Evolutionary conservation across 2,113 vertebrate species (phyloP).

Genomic region (Rhagologus leucostigma): DNA sequence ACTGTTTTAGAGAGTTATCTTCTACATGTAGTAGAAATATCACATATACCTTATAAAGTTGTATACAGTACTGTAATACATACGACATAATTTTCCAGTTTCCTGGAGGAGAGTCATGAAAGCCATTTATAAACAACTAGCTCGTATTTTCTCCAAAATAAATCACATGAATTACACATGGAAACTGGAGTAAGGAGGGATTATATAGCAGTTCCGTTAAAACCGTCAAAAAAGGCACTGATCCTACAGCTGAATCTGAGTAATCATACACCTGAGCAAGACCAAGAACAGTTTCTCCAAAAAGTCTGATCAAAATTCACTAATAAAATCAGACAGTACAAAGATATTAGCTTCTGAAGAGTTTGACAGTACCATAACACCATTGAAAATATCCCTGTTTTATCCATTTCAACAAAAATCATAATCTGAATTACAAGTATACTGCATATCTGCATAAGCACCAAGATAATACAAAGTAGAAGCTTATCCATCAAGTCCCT

Average conservation of each 20-base stretch:
- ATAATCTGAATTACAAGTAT: background rate
- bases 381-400: background rate
- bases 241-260: background rate
- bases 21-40: background rate
- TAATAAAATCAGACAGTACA: constrained; percentile 6
- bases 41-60: background rate
- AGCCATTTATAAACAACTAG: background rate
- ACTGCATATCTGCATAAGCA: background rate
- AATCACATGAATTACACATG: background rate
- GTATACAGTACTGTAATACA: background rate
- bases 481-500: background rate
- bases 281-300: background rate
- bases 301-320: background rate
- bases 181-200: constrained; percentile 7
- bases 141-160: background rate
- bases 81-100: background rate
- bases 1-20: background rate
- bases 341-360: background rate
- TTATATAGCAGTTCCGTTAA: background rate
- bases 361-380: background rate
- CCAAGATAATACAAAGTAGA: background rate
- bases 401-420: background rate
- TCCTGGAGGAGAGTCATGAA: background rate
- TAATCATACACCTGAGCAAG: background rate
- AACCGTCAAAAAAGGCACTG: background rate